These are phyloP conservation scores for Lucinisca nassula DNA, from an alignment of 2,888 invertebrate genomes.

Conservation along the genomic window DNA sequence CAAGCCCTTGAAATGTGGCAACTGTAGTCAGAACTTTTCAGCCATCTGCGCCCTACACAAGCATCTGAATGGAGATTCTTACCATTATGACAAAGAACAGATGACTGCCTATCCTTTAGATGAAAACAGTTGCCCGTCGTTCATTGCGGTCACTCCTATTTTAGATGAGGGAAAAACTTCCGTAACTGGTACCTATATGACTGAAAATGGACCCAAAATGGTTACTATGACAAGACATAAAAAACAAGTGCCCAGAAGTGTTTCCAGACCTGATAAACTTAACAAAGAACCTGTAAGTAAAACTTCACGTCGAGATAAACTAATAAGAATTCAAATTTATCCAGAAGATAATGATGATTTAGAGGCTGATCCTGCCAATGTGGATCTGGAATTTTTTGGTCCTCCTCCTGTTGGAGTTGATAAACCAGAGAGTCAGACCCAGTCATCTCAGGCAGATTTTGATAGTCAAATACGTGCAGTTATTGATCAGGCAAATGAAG, in stretches of 20 bases:
- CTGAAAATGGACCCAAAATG: not conserved
- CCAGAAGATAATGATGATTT: not conserved
- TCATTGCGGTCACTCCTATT: not conserved
- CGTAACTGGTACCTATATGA: not conserved
- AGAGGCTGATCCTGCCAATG: not conserved
- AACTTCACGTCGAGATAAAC: not conserved
- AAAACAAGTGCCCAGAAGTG: too few species aligned
- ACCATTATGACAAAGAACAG: not conserved
- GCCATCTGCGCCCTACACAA: not conserved
- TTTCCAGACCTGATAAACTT: not conserved
- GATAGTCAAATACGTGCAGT: too few species aligned
- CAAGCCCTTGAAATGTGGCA: not conserved
- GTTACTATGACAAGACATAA: not conserved
- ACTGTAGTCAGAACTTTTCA: not conserved
- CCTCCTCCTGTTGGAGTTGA: not conserved
- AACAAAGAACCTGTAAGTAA: not conserved
- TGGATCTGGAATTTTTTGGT: not conserved
- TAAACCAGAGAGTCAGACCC: too few species aligned
- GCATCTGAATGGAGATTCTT: not conserved
- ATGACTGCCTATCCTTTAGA: not conserved
- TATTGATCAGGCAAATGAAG: too few species aligned
- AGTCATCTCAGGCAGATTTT: too few species aligned
- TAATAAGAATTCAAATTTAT: not conserved
- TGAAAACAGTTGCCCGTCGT: not conserved
- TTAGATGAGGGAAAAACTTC: not conserved